A percentile compares a stretch with the other conserved stretches of the same genome.
Conservation (phyloP, 2,113 vertebrate species). For the Balaeniceps rex region DNA sequence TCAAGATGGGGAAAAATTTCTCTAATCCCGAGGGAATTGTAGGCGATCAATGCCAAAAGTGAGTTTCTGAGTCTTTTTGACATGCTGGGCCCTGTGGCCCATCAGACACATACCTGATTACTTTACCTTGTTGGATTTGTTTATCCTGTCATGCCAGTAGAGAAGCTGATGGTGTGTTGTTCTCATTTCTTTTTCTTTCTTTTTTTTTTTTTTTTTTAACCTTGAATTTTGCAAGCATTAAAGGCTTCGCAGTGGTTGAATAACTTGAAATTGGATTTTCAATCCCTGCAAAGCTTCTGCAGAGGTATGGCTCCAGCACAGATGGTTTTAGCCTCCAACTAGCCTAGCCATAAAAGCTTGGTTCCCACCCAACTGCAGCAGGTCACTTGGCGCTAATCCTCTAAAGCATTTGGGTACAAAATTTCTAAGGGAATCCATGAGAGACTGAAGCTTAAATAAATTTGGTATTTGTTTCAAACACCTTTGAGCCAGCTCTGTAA, state of each 20-base stretch:
- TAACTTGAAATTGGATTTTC: constrained; percentile 20
- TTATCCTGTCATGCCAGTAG: background rate
- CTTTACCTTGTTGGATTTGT: background rate
- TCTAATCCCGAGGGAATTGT: background rate
- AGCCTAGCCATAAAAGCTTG: background rate
- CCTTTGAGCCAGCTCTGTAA: background rate
- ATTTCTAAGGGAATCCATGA: background rate
- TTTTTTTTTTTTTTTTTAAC: background rate
- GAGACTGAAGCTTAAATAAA: background rate
- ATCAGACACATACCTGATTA: background rate
- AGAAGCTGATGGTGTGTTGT: background rate
- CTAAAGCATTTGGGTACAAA: background rate
- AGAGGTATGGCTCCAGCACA: background rate
- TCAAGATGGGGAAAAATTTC: background rate
- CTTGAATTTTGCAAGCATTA: background rate
- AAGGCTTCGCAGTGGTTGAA: background rate
- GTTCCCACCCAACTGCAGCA: background rate
- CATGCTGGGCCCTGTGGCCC: background rate
- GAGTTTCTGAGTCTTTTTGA: background rate
- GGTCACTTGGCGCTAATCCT: background rate
- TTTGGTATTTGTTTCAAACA: background rate
- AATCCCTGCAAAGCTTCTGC: background rate
- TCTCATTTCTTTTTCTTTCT: background rate
- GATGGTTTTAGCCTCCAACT: background rate
- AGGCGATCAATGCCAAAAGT: background rate